Base-by-base conservation (phyloP, 2,113 vertebrate species). In the Laterallus jamaicensis region DNA sequence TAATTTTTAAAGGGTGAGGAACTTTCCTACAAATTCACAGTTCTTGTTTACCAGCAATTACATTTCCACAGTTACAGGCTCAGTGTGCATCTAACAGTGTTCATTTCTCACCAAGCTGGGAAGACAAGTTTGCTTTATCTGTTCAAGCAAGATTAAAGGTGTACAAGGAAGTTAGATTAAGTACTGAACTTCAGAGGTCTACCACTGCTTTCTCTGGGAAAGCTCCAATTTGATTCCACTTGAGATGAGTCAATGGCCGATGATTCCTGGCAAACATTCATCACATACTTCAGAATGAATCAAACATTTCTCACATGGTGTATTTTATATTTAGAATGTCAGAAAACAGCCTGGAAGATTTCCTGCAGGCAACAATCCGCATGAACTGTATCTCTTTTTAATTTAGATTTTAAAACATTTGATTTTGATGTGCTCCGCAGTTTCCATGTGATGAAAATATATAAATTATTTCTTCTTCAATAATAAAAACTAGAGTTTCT, bases 251-350 rank as follows among this genome's bases (percentile, higher is more conserved):
- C 44, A 76, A 37, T 82, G 77, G 92, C 87, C 20, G 5, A 40
- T 70, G 59, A 42, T 69, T 92, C 55, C 91, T 77, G 47, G 50
- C 0, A 0, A 79, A 85, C 66, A 91, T 82, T 92, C 58, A 82
- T 92, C 88, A 77, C 32, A 59, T 28, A 40, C 63, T 92, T 92
- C 88, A 91, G 77, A 94, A 94, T 47, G 44, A 87, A 66, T 87
- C 86, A 93, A 82, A 70, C 12, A 25, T 79, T 77, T 89, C 35
- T 96, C 66, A 84, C 58, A 71, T 91, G 73, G 58, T 50, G 6
- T 59, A 89, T 76, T 92, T 93, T 93, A 70, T 82, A 92, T 91
- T 94, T 85, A 92, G 70, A 73, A 87, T 74, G 70, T 85, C 81
- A 85, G 74, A 96, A 96, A 86, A 85, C 66, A 89, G 50, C 50